A percentile compares a stretch with the other conserved stretches of the same genome.
phyloP scores from a whole-genome alignment of 1,140 invertebrate species.

The Drosophila erecta region DNA sequence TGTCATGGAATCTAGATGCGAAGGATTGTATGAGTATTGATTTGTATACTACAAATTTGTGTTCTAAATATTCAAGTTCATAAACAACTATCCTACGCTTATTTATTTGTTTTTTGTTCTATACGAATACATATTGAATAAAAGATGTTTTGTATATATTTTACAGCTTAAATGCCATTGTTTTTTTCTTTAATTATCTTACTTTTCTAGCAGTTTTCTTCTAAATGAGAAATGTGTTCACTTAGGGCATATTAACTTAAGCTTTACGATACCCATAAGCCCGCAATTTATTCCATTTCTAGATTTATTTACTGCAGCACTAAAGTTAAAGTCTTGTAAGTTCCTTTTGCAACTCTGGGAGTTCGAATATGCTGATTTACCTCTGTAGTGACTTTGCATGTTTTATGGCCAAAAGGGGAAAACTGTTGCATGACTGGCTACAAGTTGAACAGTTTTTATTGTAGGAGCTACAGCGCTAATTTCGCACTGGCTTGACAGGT shows the following conservation, averaged over 20 bases:
- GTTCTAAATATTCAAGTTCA: too few species aligned
- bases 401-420: conserved; percentile 33
- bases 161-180: too few species aligned
- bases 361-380: conserved; percentile 16
- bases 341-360: neutral
- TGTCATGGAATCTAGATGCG: neutral
- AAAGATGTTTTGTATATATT: too few species aligned
- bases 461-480: conserved; percentile 67
- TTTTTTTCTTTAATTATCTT: too few species aligned
- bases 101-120: too few species aligned
- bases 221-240: neutral
- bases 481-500: conserved; percentile 72
- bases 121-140: too few species aligned
- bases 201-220: neutral
- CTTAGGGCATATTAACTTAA: neutral
- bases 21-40: neutral
- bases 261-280: too few species aligned
- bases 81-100: too few species aligned
- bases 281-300: neutral
- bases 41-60: too few species aligned
- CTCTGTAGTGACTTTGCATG: conserved; percentile 56
- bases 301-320: neutral
- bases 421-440: conserved; percentile 66
- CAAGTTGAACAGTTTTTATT: conserved; percentile 37
- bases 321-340: neutral